A percentile compares a stretch with the other conserved stretches of the same genome.
phyloP scores from a whole-genome alignment of 2,797 vertebrate genomes.

The Mustela erminea region DNA sequence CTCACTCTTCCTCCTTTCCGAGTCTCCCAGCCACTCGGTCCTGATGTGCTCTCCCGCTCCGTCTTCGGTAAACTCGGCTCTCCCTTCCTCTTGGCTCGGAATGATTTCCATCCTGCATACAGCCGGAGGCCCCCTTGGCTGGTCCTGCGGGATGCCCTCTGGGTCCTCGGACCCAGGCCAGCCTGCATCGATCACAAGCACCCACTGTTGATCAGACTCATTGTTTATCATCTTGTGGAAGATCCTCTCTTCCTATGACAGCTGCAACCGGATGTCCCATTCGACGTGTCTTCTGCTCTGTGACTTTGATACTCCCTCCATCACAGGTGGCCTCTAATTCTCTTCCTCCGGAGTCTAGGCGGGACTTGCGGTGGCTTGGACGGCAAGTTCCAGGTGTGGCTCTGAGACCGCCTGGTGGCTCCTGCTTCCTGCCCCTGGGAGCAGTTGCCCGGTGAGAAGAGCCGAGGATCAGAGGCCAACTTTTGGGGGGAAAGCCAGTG shows the following conservation, averaged over 20 bases:
- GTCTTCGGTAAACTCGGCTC: not conserved
- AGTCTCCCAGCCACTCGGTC: not conserved
- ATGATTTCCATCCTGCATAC: not conserved
- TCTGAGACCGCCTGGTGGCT: slow-evolving; percentile 21
- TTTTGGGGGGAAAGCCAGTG: not conserved
- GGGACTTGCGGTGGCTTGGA: not conserved
- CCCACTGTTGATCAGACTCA: not conserved
- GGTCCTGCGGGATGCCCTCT: not conserved
- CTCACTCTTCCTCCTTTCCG: not conserved
- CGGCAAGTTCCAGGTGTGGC: not conserved
- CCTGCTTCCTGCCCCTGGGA: not conserved
- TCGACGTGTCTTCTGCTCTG: not conserved
- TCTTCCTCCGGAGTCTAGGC: slow-evolving; percentile 41
- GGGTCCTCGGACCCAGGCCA: not conserved
- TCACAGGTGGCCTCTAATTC: not conserved
- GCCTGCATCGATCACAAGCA: not conserved
- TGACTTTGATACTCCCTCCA: not conserved
- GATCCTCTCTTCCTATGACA: not conserved
- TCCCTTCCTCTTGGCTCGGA: not conserved
- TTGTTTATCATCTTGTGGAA: not conserved
- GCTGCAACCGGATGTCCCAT: not conserved
- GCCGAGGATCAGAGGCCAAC: not conserved
- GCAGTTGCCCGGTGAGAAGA: not conserved
- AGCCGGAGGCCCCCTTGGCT: not conserved
- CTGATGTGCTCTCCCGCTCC: not conserved